Evolutionary conservation across 2,113 vertebrate genomes (phyloP), one percentile per base, ranked within the genome.

Genomic region (Gymnocephalus cernua): DNA sequence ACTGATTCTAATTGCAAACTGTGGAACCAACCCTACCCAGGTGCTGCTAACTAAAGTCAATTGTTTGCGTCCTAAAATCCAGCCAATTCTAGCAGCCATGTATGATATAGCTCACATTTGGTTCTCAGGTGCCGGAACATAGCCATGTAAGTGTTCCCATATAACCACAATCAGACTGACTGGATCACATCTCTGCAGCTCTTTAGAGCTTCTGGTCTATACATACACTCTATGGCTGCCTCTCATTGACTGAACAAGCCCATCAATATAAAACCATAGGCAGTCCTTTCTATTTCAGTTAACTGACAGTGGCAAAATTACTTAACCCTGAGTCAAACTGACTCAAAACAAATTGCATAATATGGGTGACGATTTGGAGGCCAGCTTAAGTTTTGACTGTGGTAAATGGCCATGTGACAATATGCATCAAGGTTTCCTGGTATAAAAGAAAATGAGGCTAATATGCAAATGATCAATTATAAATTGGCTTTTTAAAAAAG

Each of bases 21-120:
- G 3, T 58, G 27, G 15, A 27, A 27, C 27, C 16, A 7, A 58
- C 25, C 25, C 16, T 3, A 15, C 27, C 1, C 6, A 18, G 7
- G 27, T 58, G 56, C 56, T 29, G 27, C 25, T 18, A 57, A 57
- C 23, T 8, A 3, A n/a, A 1, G 18, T 51, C 2, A 38, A 9
- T 38, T 38, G 8, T 10, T 38, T 1, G 63, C n/a, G 0, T 51
- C 27, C 27, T 2, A 67, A 32, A 50, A 29, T 21, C 27, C 27
- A 68, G 19, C 19, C 66, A 25, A 53, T 38, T 70, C 50, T 18
- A 41, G 67, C 32, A 41, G 67, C 32, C 5, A 69, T 53, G 53
- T 38, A 15, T n/a, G 29, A 47, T 45, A 27, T 47, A 65, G n/a
- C 38, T 23, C 61, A 63, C 21, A 23, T 23, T 44, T 63, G 19